Evolutionary conservation across 2,888 invertebrate genomes (phyloP).

Genomic region (Piscicola geometra): DNA sequence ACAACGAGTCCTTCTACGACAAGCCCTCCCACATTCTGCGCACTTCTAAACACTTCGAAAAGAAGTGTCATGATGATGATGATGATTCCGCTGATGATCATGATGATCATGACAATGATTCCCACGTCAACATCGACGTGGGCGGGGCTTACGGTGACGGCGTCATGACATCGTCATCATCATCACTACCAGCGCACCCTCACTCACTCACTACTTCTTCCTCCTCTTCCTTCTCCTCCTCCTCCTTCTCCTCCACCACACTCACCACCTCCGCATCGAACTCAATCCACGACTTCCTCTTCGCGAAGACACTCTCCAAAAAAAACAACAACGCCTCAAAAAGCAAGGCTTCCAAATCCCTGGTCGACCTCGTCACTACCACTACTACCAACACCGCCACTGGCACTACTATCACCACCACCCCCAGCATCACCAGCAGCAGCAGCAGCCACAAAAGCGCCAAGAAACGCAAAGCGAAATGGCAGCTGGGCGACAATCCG

Average conservation of each 20-base stretch:
- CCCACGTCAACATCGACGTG: not conserved
- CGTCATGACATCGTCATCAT: too few relatives aligned
- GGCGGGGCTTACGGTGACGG: not conserved
- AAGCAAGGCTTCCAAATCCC: not conserved
- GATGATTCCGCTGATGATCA: not conserved
- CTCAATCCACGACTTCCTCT: not conserved
- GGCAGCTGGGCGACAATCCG: slow-evolving; percentile 24
- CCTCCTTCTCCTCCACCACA: not conserved
- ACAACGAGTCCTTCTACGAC: slow-evolving; percentile 31
- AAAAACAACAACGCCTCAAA: not conserved
- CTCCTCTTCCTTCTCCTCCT: not conserved
- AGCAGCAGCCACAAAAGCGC: not conserved
- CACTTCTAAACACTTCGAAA: slow-evolving; percentile 4
- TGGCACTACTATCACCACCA: too few relatives aligned
- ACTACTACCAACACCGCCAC: not conserved
- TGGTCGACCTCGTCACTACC: not conserved
- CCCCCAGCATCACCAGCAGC: not conserved
- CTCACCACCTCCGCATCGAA: slow-evolving; percentile 1
- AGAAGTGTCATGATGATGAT: slow-evolving; percentile 14
- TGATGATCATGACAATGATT: not conserved
- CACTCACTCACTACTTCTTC: not conserved
- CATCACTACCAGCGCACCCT: too few relatives aligned
- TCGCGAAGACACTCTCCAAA: not conserved
- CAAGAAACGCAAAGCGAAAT: slow-evolving; percentile 9
- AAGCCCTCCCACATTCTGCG: slow-evolving; percentile 7